phyloP scores from a whole-genome alignment of 1,140 invertebrate genomes.

The Callitettix versicolor region DNA sequence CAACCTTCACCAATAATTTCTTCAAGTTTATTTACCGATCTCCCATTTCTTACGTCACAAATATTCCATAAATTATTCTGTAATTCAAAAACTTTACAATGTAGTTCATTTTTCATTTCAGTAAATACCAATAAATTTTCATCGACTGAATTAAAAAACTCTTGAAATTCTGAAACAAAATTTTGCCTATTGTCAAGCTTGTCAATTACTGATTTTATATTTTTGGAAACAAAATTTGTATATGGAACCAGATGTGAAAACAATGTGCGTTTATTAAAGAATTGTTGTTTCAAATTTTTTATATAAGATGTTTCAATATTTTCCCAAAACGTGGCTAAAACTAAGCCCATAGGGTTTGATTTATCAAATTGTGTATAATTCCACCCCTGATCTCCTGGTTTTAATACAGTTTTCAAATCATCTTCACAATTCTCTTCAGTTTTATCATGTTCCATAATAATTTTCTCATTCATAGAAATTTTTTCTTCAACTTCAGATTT shows the following conservation, averaged over 20 bases:
- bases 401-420: too few species aligned
- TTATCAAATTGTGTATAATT: conserved; percentile 28
- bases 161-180: conserved; percentile 3
- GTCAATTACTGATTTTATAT: conserved; percentile 27
- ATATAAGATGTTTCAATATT: conserved; percentile 42
- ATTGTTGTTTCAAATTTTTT: conserved; percentile 38
- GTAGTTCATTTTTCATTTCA: conserved; percentile 29
- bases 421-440: too few species aligned
- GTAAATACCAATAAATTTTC: background rate
- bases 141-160: conserved; percentile 25
- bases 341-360: conserved; percentile 29
- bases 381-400: background rate
- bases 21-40: conserved; percentile 37
- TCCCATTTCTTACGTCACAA: conserved; percentile 39
- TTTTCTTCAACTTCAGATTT: background rate
- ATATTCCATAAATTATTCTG: conserved; percentile 35
- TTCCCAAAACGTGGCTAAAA: conserved; percentile 42
- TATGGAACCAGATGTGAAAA: conserved; percentile 41
- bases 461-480: too few species aligned
- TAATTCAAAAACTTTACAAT: conserved; percentile 34
- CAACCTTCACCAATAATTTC: conserved; percentile 40
- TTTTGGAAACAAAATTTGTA: conserved; percentile 34
- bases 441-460: too few species aligned
- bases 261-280: conserved; percentile 40
- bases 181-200: background rate